Base-by-base conservation (phyloP, 2,888 invertebrate genomes). In the Trachelus troglodyta region DNA sequence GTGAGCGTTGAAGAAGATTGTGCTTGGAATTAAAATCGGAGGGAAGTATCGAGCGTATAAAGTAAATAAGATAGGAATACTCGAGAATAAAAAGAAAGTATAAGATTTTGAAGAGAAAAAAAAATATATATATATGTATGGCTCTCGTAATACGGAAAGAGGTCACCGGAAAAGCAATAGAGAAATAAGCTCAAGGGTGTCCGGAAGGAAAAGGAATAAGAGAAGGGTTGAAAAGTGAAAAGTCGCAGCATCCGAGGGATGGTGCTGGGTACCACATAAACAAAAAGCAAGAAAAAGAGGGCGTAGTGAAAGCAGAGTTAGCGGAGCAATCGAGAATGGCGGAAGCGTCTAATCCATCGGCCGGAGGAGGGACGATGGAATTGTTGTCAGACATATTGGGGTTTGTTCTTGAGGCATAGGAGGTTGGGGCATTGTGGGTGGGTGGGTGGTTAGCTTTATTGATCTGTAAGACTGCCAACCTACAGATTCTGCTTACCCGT, bases 381-480 rank as follows among this genome's bases (percentile, higher is more conserved):
- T 90, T 89, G 89, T 89, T 90, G 89, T 89, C 89, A 85, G 90
- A 90, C 89, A 91, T 89, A 91, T 90, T 89, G 89, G 88, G 89
- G 87, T 89, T 90, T 90, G 89, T 91, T 91, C 91, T 91, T 91
- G 90, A 91, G 89, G 88, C 87, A 88, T 85, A 85, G 79, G 80
- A 80, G 79, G 83, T 79, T n/a, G 73, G 73, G 76, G 81, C 82
- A 83, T 83, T 84, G 84, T 83, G 84, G 85, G 84, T 81, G 84
- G 84, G 86, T 85, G 90, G 91, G 88, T 90, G 91, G 91, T 91
- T 91, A 91, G 91, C 91, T 91, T 91, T 91, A 91, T 91, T 91
- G 91, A 91, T 91, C 91, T 91, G 91, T 90, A 91, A 91, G 91
- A 91, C 91, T 91, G 86, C 89, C 89, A 87, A 88, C 89, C 87